A percentile compares a stretch with the other conserved stretches of the same genome.
phyloP scores from a whole-genome alignment of 2,797 vertebrate genomes.

The Esox lucius region DNA sequence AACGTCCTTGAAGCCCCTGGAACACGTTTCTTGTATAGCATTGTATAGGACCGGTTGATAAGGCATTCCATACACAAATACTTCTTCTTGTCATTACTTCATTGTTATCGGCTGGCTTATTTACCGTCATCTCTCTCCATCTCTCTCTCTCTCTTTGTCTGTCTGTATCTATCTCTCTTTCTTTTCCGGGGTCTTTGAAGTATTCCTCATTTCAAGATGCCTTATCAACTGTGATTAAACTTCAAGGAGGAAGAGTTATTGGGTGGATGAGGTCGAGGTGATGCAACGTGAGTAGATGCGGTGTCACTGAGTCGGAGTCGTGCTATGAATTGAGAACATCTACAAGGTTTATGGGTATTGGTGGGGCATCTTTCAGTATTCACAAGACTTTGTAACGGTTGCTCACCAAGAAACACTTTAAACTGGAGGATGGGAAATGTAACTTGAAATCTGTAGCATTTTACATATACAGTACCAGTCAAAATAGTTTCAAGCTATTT shows the following conservation, averaged over 20 bases:
- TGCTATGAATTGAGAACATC: not conserved
- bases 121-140: not conserved
- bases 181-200: constrained; percentile 9
- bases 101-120: not conserved
- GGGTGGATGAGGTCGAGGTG: not conserved
- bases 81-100: not conserved
- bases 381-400: not conserved
- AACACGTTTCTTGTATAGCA: not conserved
- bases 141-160: not conserved
- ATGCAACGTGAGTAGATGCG: not conserved
- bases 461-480: too few relatives aligned
- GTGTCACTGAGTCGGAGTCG: not conserved
- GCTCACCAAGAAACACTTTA: not conserved
- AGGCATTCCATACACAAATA: not conserved
- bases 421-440: not conserved
- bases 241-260: not conserved
- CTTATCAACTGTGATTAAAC: constrained; percentile 17
- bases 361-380: not conserved
- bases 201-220: constrained; percentile 3
- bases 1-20: not conserved
- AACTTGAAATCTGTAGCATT: too few relatives aligned
- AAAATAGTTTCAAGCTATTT: too few relatives aligned
- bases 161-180: not conserved
- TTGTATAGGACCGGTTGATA: not conserved
- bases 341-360: not conserved